These are phyloP conservation scores for Mythimna lalbum DNA, from an alignment of 2,888 invertebrate genomes.

Conservation along the genomic window DNA sequence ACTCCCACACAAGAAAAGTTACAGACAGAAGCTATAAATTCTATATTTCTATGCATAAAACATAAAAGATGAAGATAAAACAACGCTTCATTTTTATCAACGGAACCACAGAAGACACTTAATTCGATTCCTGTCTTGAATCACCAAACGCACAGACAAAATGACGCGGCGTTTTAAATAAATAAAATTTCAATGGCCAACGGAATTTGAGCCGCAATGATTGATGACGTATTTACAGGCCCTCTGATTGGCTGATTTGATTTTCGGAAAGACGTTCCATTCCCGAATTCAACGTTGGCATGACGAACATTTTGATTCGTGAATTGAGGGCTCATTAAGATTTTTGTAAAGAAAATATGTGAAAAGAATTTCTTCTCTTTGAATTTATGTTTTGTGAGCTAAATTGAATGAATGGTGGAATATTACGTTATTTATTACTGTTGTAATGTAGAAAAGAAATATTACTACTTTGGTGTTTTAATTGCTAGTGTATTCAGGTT, in stretches of 20 bases:
- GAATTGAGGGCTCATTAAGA: conserved; percentile 67
- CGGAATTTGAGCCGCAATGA: conserved; percentile 69
- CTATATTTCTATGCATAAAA: not conserved
- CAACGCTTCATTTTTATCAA: not conserved
- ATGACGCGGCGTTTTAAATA: conserved; percentile 50
- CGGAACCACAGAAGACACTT: not conserved
- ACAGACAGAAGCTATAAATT: too few species aligned
- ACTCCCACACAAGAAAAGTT: too few species aligned
- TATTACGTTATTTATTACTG: conserved; percentile 49
- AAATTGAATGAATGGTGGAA: conserved; percentile 54
- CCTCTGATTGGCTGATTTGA: conserved; percentile 82
- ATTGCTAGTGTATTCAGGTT: not conserved
- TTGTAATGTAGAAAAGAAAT: conserved; percentile 27
- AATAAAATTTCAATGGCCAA: conserved; percentile 46
- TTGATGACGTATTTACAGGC: conserved; percentile 78
- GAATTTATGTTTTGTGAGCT: conserved; percentile 55
- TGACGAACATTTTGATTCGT: conserved; percentile 73
- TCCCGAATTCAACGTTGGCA: conserved; percentile 72
- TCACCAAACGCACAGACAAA: conserved; percentile 48
- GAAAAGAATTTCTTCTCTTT: conserved; percentile 59
- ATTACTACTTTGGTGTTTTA: not conserved
- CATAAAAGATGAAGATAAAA: not conserved
- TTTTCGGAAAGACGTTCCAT: conserved; percentile 74
- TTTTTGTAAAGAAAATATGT: conserved; percentile 63
- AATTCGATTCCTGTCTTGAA: conserved; percentile 46